Evolutionary conservation across 2,888 invertebrate genomes (phyloP).

Genomic region (Pammene aurita): DNA sequence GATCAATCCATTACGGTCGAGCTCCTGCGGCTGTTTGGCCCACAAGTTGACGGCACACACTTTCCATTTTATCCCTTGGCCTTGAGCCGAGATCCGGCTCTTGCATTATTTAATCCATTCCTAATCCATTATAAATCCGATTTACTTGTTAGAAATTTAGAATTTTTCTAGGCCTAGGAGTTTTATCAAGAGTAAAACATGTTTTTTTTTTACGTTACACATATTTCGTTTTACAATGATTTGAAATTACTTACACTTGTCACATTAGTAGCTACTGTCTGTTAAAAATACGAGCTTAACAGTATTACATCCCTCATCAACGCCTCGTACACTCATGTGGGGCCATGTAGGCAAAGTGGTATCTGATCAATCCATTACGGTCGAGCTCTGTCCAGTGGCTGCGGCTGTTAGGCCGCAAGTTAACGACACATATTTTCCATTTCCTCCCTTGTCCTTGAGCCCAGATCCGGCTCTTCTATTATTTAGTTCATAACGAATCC

Average conservation of each 20-base stretch:
- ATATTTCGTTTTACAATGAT: too few relatives aligned
- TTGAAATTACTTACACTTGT: too few relatives aligned
- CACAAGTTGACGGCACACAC: conserved; percentile 80
- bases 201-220: too few relatives aligned
- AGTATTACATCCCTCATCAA: not conserved
- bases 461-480: conserved; percentile 75
- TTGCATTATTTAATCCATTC: conserved; percentile 80
- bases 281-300: too few relatives aligned
- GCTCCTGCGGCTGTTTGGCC: conserved; percentile 67
- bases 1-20: conserved; percentile 79
- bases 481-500: conserved; percentile 78
- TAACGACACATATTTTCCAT: conserved; percentile 82
- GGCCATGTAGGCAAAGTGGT: conserved; percentile 62
- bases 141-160: too few relatives aligned
- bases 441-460: conserved; percentile 72
- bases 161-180: too few relatives aligned
- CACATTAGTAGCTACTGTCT: too few relatives aligned
- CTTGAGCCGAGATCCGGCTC: conserved; percentile 70
- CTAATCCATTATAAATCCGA: too few relatives aligned
- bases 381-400: conserved; percentile 65
- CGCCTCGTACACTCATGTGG: conserved; percentile 27
- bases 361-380: conserved; percentile 81
- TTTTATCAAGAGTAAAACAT: too few relatives aligned
- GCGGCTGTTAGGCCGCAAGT: conserved; percentile 72
- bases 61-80: conserved; percentile 79